These are phyloP conservation scores for Xiphophorus couchianus DNA, from an alignment of 2,113 vertebrate species.

Conservation along the genomic window DNA sequence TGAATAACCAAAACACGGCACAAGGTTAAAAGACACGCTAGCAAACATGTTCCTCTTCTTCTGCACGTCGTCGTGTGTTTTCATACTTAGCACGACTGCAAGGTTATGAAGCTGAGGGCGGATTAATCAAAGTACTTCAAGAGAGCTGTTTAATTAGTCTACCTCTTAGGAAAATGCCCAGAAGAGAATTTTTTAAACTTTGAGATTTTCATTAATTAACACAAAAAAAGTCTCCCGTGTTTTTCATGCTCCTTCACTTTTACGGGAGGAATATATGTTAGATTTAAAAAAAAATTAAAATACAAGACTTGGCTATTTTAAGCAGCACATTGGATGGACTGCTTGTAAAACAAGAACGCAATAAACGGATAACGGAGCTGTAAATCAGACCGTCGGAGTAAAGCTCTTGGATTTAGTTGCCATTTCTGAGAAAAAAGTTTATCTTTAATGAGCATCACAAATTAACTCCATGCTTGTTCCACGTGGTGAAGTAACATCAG, in stretches of 20 bases:
- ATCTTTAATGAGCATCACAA: not conserved
- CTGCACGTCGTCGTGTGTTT: not conserved
- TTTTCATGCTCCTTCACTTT: not conserved
- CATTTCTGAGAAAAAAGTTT: not conserved
- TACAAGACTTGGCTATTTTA: not conserved
- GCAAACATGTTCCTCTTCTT: conserved; percentile 2
- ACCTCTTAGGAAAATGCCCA: conserved; percentile 1
- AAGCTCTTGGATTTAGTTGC: not conserved
- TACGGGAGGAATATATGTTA: fast-evolving
- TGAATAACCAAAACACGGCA: not conserved
- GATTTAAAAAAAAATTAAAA: not conserved
- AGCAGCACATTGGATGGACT: not conserved
- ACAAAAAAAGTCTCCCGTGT: not conserved
- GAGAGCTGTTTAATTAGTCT: not conserved
- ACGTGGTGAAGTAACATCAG: not conserved
- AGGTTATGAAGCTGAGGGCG: not conserved
- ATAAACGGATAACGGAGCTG: not conserved
- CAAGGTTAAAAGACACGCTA: not conserved
- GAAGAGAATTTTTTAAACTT: not conserved
- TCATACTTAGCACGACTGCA: not conserved
- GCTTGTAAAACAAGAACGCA: not conserved
- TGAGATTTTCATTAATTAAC: not conserved
- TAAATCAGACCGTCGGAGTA: conserved; percentile 1
- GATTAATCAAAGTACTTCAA: conserved; percentile 29
- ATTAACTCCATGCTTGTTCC: not conserved